phyloP scores from a whole-genome alignment of 2,888 invertebrate genomes.

The Pecten maximus region DNA sequence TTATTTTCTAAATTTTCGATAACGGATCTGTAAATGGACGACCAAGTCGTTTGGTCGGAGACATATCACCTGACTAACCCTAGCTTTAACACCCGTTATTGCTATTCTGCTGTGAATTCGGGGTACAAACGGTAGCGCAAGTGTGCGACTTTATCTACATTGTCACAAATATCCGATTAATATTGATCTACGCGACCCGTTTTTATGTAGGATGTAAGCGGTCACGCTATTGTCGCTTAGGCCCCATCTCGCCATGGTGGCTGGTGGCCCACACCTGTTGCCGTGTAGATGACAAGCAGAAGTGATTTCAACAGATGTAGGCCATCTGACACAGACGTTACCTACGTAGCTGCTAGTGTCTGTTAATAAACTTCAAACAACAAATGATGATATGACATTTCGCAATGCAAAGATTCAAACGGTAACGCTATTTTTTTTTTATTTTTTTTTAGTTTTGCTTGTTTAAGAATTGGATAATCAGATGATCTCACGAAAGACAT shows the following conservation, averaged over 20 bases:
- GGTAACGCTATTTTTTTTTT: no score
- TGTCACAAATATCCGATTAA: constrained; percentile 29
- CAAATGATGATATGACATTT: background rate
- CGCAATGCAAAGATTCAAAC: background rate
- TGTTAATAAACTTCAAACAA: background rate
- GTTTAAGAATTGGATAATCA: no score
- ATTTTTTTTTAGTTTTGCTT: no score
- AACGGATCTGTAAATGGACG: constrained; percentile 18
- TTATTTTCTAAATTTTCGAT: constrained; percentile 13
- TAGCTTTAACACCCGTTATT: background rate
- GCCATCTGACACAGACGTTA: background rate
- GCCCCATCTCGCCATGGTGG: background rate
- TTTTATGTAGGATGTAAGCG: background rate
- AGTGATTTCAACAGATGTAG: background rate
- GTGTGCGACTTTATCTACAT: background rate
- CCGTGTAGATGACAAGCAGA: background rate
- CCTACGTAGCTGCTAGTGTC: background rate
- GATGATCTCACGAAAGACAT: no score
- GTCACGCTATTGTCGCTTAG: constrained; percentile 14
- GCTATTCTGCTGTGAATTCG: background rate
- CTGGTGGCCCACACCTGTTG: constrained; percentile 30
- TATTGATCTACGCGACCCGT: constrained; percentile 17
- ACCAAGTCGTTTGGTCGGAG: background rate
- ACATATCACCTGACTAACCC: background rate
- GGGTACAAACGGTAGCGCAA: background rate